Evolutionary conservation across 2,888 invertebrate genomes (phyloP), one percentile per base, ranked within the genome.

Genomic region (Cheilosia vernalis): DNA sequence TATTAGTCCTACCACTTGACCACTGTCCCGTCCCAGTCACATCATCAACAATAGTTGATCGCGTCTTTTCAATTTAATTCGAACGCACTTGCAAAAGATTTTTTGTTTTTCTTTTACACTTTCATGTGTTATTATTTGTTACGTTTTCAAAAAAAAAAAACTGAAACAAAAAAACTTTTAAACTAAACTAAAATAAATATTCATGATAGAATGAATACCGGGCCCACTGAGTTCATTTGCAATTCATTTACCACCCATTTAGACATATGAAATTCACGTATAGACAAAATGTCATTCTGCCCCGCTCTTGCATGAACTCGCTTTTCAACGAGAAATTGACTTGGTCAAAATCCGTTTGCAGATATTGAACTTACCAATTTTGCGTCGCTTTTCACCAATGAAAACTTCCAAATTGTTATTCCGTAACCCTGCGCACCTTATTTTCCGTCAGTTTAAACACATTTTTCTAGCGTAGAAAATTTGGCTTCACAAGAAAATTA

Each of bases 171-270:
- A 24, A 40, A 33, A 27, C 17, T n/a, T 10, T 4, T 13, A 24
- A 47, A 24, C 37, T 17, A 37, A 70, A 24, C 4, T 47, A 61
- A 51, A 60, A 51, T 9, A 49, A 33, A 49, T 17, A 58, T 27
- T 47, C 15, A 51, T 19, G 40, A 27, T 17, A 0, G 7, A 40
- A 61, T 60, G 53, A 72, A 73, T 47, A 63, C 55, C 63, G 55
- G 73, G 73, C 51, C 27, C 19, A 72, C n/a, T 13, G 21, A 13
- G 30, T 63, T 73, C 64, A 74, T 27, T n/a, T 24, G 33, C 10
- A 40, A 51, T 51, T 72, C 51, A 51, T 61, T 27, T 27, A 61
- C 72, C 60, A 55, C 69, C 56, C 56, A 69, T 33, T 69, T 58
- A 24, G 55, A 67, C 3, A 44, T 67, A 9, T 21, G 21, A 67